phyloP scores from a whole-genome alignment of 2,113 vertebrate species.

The Ctenodactylus gundi region DNA sequence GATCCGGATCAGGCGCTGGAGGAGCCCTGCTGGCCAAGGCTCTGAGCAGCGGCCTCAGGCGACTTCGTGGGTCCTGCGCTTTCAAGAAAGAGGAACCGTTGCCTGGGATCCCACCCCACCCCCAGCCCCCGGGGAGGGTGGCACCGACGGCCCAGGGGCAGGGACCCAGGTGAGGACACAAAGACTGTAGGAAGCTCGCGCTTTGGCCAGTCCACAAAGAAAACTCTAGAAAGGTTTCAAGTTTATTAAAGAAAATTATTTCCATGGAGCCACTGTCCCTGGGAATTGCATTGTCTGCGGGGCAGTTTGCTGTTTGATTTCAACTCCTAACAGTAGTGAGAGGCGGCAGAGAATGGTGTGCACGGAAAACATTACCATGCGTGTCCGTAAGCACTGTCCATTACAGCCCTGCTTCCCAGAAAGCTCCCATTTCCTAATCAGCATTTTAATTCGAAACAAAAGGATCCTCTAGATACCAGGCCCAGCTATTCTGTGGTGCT shows the following conservation, averaged over 20 bases:
- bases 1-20: no score
- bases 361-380: not conserved
- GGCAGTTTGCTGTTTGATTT: slow-evolving; percentile 31
- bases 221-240: slow-evolving; percentile 29
- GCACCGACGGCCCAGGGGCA: not conserved
- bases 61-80: not conserved
- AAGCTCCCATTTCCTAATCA: not conserved
- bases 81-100: slow-evolving; percentile 37
- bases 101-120: no score
- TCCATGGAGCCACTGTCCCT: slow-evolving; percentile 29
- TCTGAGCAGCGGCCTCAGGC: not conserved
- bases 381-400: not conserved
- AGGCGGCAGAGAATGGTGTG: not conserved
- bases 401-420: not conserved
- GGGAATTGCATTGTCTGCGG: not conserved
- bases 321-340: not conserved
- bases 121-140: no score
- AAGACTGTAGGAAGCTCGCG: not conserved
- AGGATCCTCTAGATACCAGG: no score
- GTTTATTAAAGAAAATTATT: slow-evolving; percentile 42
- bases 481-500: no score
- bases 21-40: no score
- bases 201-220: not conserved
- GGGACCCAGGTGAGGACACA: not conserved
- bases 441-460: not conserved